Percentiles rank a stretch among this genome's conserved stretches.
Conservation (phyloP, 2,888 invertebrate genomes). For the Oxystoma pomonae region DNA sequence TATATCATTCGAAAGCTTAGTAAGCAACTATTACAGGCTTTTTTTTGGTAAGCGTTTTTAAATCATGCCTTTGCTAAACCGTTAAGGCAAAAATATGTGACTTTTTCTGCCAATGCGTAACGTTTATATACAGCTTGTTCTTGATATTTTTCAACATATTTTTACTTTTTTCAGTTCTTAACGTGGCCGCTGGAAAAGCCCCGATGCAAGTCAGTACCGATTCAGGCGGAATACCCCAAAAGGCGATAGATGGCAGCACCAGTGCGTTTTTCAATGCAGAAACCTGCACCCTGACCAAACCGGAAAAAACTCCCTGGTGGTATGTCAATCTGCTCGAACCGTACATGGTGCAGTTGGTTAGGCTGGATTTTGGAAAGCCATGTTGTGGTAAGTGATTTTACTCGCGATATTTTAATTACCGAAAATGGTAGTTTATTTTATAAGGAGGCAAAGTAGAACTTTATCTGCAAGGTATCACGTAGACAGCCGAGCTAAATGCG, state of each 20-base stretch:
- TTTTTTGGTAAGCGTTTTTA: too few relatives aligned
- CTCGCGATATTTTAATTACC: too few relatives aligned
- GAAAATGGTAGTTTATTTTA: too few relatives aligned
- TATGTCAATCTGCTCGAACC: constrained; percentile 92
- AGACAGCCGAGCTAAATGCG: background rate
- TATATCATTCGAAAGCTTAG: too few relatives aligned
- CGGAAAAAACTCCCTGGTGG: constrained; percentile 90
- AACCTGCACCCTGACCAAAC: constrained; percentile 82
- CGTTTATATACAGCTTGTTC: too few relatives aligned
- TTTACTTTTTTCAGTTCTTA: constrained; percentile 66
- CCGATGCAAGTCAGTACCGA: constrained; percentile 90
- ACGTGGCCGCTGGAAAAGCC: constrained; percentile 92
- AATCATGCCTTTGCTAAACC: too few relatives aligned
- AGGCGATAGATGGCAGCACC: constrained; percentile 88
- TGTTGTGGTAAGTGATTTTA: constrained; percentile 75
- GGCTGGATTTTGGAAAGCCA: constrained; percentile 85
- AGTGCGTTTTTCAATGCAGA: constrained; percentile 75
- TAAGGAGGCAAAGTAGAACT: too few relatives aligned
- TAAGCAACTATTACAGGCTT: too few relatives aligned
- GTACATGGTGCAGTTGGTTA: constrained; percentile 90
- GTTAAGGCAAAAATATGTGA: too few relatives aligned
- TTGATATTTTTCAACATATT: too few relatives aligned
- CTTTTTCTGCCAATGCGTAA: too few relatives aligned
- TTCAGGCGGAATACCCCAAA: constrained; percentile 80
- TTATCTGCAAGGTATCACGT: too few relatives aligned